These are phyloP conservation scores for Pemphigus obesinymphae DNA, from an alignment of 1,140 invertebrate genomes.

Conservation along the genomic window DNA sequence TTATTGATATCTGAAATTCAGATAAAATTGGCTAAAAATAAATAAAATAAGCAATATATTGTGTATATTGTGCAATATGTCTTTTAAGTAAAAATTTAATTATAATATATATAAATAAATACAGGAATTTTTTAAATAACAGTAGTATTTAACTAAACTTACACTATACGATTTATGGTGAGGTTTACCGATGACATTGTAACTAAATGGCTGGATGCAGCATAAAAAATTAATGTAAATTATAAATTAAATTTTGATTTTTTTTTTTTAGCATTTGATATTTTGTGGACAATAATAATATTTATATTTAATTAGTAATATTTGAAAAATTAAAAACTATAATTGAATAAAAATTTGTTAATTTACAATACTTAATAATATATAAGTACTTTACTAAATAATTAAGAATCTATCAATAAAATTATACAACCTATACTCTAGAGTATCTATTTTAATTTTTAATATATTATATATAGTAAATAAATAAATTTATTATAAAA, in stretches of 20 bases:
- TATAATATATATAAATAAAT: neutral
- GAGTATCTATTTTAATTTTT: too few relatives aligned
- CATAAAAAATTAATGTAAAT: constrained; percentile 38
- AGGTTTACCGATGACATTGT: constrained; percentile 83
- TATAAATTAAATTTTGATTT: neutral
- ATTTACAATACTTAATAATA: too few relatives aligned
- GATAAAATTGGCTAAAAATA: neutral
- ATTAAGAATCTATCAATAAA: too few relatives aligned
- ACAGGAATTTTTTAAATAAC: neutral
- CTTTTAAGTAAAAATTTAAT: neutral
- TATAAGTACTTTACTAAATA: too few relatives aligned
- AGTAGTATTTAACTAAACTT: constrained; percentile 59
- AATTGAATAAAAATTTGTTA: too few relatives aligned
- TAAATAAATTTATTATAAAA: too few relatives aligned
- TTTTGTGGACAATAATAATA: too few relatives aligned
- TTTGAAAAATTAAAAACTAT: too few relatives aligned
- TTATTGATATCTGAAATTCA: neutral
- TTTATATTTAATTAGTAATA: too few relatives aligned
- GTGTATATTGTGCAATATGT: neutral
- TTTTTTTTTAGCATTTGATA: too few relatives aligned
- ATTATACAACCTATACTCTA: too few relatives aligned
- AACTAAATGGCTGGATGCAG: constrained; percentile 72
- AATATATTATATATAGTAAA: too few relatives aligned
- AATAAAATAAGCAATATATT: neutral
- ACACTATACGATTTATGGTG: constrained; percentile 83